Base-by-base conservation (phyloP, 2,113 vertebrate genomes). In the Apodemus speciosus region DNA sequence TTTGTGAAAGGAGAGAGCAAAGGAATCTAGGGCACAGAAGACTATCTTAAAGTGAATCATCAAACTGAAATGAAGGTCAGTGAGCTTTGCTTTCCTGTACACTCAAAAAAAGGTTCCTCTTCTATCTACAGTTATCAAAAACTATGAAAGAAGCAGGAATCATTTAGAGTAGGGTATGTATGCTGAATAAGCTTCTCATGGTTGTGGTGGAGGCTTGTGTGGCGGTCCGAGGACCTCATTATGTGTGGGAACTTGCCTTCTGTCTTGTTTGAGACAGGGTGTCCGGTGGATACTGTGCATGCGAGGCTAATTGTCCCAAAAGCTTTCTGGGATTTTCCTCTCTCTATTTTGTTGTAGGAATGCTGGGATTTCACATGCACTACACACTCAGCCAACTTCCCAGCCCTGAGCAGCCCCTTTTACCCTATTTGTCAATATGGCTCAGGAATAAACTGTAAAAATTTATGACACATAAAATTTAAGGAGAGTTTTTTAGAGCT, bases 401-500 rank as follows among this genome's bases (percentile, higher is more conserved):
- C 81, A 46, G 60, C 30, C 8, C 60, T 1, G 9, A 49, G 60
- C 30, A 64, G 38, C 27, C 72, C 38, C 20, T 84, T 90, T 56
- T 88, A 81, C 81, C 3, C 15, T 1, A 60, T 90, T 71, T 93
- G 46, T 43, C 62, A 77, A 18, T 73, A 77, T 23, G 83, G 20
- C 1, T 25, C 18, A 20, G 40, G 73, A 30, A 25, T 68, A 90
- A 90, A 88, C 85, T 60, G 53, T 76, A 58, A n/a, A 87, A 23
- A 80, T 58, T 86, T 60, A 58, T 68, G 58, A 56, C 64, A 83
- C 30, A 86, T 16, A 73, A 60, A 93, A 88, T 68, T 94, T 81
- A 71, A 89, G n/a, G 87, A 56, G 35, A 25, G 56, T 16, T 62
- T 25, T 73, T 77, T 85, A 11, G 71, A 72, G 35, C 86, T 2